Evolutionary conservation across 2,888 invertebrate species (phyloP), one percentile per base, ranked within the genome.

Genomic region (Drosophila bunnanda): DNA sequence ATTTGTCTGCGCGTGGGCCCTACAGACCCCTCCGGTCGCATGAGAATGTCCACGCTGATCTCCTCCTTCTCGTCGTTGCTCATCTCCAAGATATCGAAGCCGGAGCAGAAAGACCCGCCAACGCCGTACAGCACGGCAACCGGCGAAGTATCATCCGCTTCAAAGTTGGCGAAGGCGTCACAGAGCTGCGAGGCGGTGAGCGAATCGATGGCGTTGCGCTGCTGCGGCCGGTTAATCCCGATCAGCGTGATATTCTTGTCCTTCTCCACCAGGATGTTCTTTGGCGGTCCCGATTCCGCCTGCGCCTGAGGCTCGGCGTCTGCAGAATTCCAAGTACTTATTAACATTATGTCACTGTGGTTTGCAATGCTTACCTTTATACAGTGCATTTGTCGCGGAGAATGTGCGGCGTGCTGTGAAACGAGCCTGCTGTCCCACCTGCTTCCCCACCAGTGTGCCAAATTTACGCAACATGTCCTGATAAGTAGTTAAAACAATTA

Each of bases 51-150:
- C 15, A 90, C 80, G 39, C 89, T 89, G 90, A 93, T 75, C 17
- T 88, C 79, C 91, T 93, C 68, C 54, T 82, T 88, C 17, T 90
- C 90, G 57, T 89, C 89, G 9, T 78, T 84, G 77, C 94, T 93
- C 60, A 98, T 93, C 89, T 98, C 96, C 57, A 95, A 93, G 57
- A 98, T 93, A 92, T 99, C 98, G 91, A 96, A 97, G 0, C 99
- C 99, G 4, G 98, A 95, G 92, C 98, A 98, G 92, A 99, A 99
- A 64, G 96, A 96, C 0, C 98, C 98, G n/a, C 98, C 98, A 87
- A 95, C 94, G 9, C 99, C 99, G 91, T 98, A 95, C 3, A 99
- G 93, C 2, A 99, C 95, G 9, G 96, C 96, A 6, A 96, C 96
- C 73, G 93, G 93, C 0, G 96, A 93, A 0, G 94, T 92, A 0